These are phyloP conservation scores for Pangasius krempfi DNA, from an alignment of 2,797 vertebrate genomes.

Conservation along the genomic window DNA sequence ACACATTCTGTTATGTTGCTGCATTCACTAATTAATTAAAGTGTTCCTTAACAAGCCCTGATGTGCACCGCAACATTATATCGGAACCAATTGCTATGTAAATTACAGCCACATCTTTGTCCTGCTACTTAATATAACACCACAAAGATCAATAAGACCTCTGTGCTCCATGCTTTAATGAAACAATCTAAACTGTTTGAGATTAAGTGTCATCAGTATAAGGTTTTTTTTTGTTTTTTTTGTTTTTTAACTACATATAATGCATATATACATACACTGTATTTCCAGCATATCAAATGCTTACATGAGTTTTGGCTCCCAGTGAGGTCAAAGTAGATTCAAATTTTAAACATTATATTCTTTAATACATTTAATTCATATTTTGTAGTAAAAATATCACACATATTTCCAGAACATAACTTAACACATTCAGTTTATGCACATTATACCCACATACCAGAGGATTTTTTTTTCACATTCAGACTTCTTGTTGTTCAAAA, in stretches of 20 bases:
- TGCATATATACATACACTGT: background rate
- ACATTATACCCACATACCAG: background rate
- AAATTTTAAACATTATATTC: background rate
- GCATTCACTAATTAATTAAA: slow-evolving; percentile 59
- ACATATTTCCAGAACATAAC: background rate
- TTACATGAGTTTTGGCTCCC: background rate
- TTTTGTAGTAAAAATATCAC: background rate
- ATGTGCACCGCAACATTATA: slow-evolving; percentile 56
- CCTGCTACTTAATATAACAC: slow-evolving; percentile 52
- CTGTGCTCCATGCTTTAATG: slow-evolving; percentile 51
- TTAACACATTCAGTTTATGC: background rate
- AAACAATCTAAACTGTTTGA: slow-evolving; percentile 45
- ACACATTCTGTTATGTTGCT: slow-evolving; percentile 41
- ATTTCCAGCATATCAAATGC: background rate
- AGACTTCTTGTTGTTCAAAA: background rate
- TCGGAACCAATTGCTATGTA: slow-evolving; percentile 59
- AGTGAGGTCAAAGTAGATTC: background rate
- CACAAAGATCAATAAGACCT: slow-evolving; percentile 56
- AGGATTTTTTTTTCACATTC: background rate
- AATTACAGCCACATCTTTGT: slow-evolving; percentile 60
- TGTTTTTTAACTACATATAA: background rate
- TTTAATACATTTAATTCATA: background rate
- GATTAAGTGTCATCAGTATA: slow-evolving; percentile 1
- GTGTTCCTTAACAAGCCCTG: slow-evolving; percentile 56
- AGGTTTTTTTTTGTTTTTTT: background rate